These are phyloP conservation scores for Catostomus latipinnis DNA, from an alignment of 2,797 vertebrate species.

Conservation along the genomic window DNA sequence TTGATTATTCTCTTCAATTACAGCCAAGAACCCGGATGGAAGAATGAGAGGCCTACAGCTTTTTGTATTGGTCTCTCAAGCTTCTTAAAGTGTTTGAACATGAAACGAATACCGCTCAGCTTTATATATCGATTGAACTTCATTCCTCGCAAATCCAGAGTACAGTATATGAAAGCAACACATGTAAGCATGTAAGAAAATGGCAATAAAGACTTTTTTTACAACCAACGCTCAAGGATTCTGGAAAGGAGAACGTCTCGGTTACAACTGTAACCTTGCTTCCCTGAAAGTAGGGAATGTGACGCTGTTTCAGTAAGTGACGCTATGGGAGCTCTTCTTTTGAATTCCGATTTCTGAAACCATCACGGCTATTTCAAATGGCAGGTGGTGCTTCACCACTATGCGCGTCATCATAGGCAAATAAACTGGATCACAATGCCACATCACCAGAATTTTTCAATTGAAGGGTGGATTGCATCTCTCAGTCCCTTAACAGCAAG, in stretches of 20 bases:
- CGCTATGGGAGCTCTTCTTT: too few relatives aligned
- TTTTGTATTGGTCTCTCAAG: slow-evolving; percentile 48
- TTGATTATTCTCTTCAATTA: slow-evolving; percentile 45
- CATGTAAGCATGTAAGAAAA: slow-evolving; percentile 45
- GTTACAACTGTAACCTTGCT: too few relatives aligned
- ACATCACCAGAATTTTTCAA: too few relatives aligned
- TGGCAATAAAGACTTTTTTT: slow-evolving; percentile 31
- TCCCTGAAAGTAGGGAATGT: too few relatives aligned
- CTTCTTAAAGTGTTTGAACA: slow-evolving; percentile 53
- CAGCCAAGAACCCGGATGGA: slow-evolving; percentile 27
- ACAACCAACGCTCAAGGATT: slow-evolving; percentile 13
- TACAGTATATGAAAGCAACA: slow-evolving; percentile 37
- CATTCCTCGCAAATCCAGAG: slow-evolving; percentile 42
- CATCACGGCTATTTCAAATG: too few relatives aligned
- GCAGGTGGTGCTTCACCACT: too few relatives aligned
- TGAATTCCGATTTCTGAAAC: too few relatives aligned
- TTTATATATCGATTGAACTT: slow-evolving; percentile 56
- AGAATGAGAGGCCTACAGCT: slow-evolving; percentile 45
- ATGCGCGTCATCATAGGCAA: too few relatives aligned
- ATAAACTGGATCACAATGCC: too few relatives aligned
- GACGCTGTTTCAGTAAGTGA: too few relatives aligned
- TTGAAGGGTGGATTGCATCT: too few relatives aligned
- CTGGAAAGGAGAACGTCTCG: neutral
- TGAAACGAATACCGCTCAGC: slow-evolving; percentile 47
- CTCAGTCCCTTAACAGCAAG: too few relatives aligned